Conservation (phyloP, 2,797 vertebrate genomes). For the Microchirus variegatus region DNA sequence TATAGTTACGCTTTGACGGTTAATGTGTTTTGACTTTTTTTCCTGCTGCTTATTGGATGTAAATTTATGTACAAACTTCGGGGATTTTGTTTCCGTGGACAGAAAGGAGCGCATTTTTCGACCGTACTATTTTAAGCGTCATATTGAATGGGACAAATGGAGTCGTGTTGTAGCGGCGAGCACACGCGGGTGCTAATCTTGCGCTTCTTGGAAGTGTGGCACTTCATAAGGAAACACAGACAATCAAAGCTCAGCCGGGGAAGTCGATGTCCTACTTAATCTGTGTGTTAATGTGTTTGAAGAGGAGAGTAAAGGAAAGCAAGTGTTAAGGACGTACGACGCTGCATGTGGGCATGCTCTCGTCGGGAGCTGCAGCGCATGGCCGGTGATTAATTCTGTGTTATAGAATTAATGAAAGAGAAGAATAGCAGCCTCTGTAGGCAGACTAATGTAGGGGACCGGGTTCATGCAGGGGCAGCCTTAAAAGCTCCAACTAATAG, state of each 20-base stretch:
- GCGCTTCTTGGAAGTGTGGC: slow-evolving; percentile 23
- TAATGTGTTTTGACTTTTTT: slow-evolving; percentile 24
- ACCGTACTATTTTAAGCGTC: slow-evolving; percentile 21
- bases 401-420: slow-evolving; percentile 43
- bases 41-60: slow-evolving; percentile 37
- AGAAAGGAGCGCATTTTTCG: slow-evolving; percentile 26
- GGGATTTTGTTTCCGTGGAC: slow-evolving; percentile 10
- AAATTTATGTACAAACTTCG: slow-evolving; percentile 44
- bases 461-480: slow-evolving; percentile 36
- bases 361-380: slow-evolving; percentile 17
- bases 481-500: slow-evolving; percentile 55
- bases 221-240: slow-evolving; percentile 25
- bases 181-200: slow-evolving; percentile 34
- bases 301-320: slow-evolving; percentile 35
- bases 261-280: slow-evolving; percentile 68
- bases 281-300: slow-evolving; percentile 57
- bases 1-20: too few relatives aligned
- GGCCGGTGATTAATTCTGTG: slow-evolving; percentile 44
- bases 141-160: slow-evolving; percentile 17
- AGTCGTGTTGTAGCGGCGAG: slow-evolving; percentile 6
- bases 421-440: slow-evolving; percentile 55
- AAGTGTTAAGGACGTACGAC: slow-evolving; percentile 35
- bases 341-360: slow-evolving; percentile 23
- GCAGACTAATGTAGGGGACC: slow-evolving; percentile 28
- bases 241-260: slow-evolving; percentile 41